Evolutionary conservation across 2,113 vertebrate genomes (phyloP).

Genomic region (Lucifuga dentata): DNA sequence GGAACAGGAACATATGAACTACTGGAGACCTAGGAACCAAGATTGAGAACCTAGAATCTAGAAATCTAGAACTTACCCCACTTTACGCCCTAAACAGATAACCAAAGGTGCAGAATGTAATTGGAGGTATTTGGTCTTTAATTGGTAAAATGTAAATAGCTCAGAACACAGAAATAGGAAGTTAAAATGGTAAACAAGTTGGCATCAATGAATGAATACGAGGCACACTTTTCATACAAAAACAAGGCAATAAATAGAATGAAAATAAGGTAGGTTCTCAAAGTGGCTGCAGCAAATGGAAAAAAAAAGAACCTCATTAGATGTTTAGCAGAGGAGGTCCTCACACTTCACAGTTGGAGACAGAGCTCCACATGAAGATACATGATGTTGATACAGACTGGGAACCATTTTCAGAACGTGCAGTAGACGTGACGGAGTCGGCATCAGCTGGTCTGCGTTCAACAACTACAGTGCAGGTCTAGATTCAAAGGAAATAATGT

Average conservation of each 20-base stretch:
- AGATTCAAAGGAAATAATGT: not conserved
- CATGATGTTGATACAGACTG: not conserved
- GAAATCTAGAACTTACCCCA: too few species aligned
- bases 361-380: slow-evolving; percentile 4
- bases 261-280: slow-evolving; percentile 23
- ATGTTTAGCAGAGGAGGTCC: too few species aligned
- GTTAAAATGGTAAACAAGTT: not conserved
- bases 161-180: slow-evolving; percentile 11
- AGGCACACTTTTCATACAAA: slow-evolving; percentile 29
- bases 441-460: not conserved
- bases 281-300: slow-evolving; percentile 12
- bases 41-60: too few species aligned
- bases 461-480: too few species aligned
- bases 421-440: not conserved
- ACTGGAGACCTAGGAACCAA: too few species aligned
- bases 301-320: not conserved
- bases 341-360: slow-evolving; percentile 8
- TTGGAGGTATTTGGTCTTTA: slow-evolving; percentile 13
- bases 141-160: not conserved
- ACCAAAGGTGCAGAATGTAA: not conserved
- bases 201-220: slow-evolving; percentile 16
- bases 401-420: not conserved
- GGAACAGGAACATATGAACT: too few species aligned
- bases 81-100: too few species aligned
- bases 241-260: slow-evolving; percentile 1